Base-by-base conservation (phyloP, 2,113 vertebrate species). In the cattle (Bos taurus) region DNA sequence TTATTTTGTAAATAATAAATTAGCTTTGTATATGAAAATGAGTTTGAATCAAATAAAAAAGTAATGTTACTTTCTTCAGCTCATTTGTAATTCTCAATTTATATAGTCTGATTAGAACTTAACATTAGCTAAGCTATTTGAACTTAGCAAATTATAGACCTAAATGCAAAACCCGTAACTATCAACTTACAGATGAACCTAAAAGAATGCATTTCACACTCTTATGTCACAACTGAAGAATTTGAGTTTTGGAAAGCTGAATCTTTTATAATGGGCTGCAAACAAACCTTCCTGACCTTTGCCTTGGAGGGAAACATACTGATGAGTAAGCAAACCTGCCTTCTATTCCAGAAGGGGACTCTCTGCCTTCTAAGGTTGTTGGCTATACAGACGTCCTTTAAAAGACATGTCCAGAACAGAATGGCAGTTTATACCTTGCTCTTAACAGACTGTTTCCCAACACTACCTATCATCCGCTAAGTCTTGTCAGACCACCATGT, bases 21-120 rank as follows among this genome's bases (percentile, higher is more conserved):
- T 98, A 99, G 98, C 99, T 99, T 99, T 99, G 99, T 99, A 99
- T 99, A 99, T 99, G 99, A 99, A 98, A 98, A 98, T 98, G 98
- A 98, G 98, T 99, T 99, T 99, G 99, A 99, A 99, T 99, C 98
- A 99, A 99, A 99, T 99, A 98, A 99, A 98, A 98, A 98, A 86
- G 97, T 98, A 60, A 98, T 94, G 36, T 77, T 98, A 96, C 50
- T 98, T 71, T 95, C 21, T 98, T 98, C 83, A 97, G 9, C 98
- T 98, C 88, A 90, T 43, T 88, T 93, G 5, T 95, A 90, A 84
- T 92, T 95, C 80, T 96, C 48, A 92, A 67, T 95, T 96, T 74
- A 84, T 52, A 43, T 25, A 78, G 36, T 90, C 64, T 94, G 71
- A 90, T 67, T 95, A 78, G 26, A 92, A 86, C 23, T 88, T 81